These are phyloP conservation scores for Allolobophora icterica DNA, from an alignment of 2,888 invertebrate genomes.

Conservation along the genomic window DNA sequence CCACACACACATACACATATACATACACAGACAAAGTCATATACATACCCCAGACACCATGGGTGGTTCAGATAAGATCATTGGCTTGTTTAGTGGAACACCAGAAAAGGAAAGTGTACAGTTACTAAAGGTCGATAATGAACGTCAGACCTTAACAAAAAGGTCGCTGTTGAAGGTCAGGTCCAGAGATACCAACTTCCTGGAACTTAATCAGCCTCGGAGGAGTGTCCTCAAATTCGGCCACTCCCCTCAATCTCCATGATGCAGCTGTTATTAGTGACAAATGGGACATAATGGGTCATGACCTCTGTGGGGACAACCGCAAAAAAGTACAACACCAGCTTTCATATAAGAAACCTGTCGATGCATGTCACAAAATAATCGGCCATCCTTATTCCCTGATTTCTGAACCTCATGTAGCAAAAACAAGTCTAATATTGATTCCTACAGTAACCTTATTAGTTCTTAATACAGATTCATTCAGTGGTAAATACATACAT, in stretches of 20 bases:
- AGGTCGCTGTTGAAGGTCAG: background rate
- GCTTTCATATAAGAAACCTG: no score
- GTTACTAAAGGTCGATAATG: background rate
- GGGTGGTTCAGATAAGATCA: background rate
- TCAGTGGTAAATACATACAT: no score
- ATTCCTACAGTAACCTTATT: no score
- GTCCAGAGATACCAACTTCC: conserved; percentile 8
- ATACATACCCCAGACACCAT: background rate
- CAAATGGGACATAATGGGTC: no score
- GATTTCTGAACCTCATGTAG: no score
- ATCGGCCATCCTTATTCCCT: no score
- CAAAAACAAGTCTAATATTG: no score
- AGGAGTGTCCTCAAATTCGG: background rate
- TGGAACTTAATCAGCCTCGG: background rate
- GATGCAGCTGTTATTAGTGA: background rate
- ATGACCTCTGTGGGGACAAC: no score
- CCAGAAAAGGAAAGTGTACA: background rate
- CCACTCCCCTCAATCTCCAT: background rate
- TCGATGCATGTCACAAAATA: no score
- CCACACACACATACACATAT: background rate
- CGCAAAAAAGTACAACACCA: no score
- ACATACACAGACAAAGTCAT: background rate
- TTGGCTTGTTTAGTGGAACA: background rate
- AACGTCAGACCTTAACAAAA: background rate
- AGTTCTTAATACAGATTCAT: no score